Conservation (phyloP, 2,113 vertebrate genomes). For the Picathartes gymnocephalus region DNA sequence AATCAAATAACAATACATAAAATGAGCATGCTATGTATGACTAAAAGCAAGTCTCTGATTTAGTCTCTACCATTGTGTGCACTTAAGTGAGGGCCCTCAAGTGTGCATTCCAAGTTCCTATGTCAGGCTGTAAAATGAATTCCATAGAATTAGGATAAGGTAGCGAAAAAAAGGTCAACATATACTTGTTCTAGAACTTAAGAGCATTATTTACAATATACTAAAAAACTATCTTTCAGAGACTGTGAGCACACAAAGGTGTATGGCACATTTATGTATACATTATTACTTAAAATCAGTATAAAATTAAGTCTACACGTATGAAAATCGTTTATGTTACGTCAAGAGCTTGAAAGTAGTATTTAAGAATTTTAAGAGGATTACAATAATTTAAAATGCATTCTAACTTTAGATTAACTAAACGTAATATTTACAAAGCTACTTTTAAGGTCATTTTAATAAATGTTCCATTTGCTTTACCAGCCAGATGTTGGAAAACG, state of each 20-base stretch:
- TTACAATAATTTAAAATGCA: conserved; percentile 56
- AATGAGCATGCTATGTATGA: conserved; percentile 60
- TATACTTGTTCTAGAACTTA: conserved; percentile 57
- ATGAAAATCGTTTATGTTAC: conserved; percentile 40
- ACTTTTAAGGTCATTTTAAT: conserved; percentile 10
- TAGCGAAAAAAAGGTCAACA: conserved; percentile 14
- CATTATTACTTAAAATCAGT: conserved; percentile 58
- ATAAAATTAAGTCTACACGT: conserved; percentile 60
- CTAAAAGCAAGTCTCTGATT: conserved; percentile 26
- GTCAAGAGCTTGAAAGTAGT: conserved; percentile 54
- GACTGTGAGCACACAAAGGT: conserved; percentile 60
- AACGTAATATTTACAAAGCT: conserved; percentile 55
- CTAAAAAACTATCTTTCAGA: conserved; percentile 68
- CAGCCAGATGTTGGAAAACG: not conserved
- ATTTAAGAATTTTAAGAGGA: conserved; percentile 38
- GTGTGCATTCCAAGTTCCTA: conserved; percentile 31
- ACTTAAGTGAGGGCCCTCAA: conserved; percentile 30
- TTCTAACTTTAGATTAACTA: conserved; percentile 28
- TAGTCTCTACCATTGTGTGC: conserved; percentile 11
- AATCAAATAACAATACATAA: conserved; percentile 48
- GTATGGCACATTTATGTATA: conserved; percentile 72
- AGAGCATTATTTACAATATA: conserved; percentile 72
- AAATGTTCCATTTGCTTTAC: not conserved
- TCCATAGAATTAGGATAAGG: not conserved
- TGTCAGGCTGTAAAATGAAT: conserved; percentile 16